Conservation (phyloP, 2,888 invertebrate genomes). For the Acleris cristana region DNA sequence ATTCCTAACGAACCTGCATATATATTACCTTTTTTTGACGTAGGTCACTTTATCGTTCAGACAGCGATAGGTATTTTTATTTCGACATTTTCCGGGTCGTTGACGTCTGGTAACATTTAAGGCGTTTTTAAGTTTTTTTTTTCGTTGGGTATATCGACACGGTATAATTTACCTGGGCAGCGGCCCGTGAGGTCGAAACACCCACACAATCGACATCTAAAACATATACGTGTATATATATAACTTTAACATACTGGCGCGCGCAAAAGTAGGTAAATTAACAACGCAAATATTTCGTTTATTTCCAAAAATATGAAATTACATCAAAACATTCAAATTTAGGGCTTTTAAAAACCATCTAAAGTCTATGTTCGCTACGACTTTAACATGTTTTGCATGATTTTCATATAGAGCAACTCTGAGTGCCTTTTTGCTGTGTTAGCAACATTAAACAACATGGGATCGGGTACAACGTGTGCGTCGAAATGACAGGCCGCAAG, state of each 20-base stretch:
- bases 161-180: constrained; percentile 58
- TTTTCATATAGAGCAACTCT: too few species aligned
- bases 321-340: too few species aligned
- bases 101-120: constrained; percentile 41
- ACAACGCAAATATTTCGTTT: neutral
- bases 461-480: too few species aligned
- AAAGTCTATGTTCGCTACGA: too few species aligned
- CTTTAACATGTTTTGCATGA: too few species aligned
- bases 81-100: constrained; percentile 49
- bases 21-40: constrained; percentile 13
- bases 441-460: too few species aligned
- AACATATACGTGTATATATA: constrained; percentile 35
- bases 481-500: too few species aligned
- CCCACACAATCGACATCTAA: constrained; percentile 50
- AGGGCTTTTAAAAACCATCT: too few species aligned
- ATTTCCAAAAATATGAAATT: neutral
- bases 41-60: constrained; percentile 17
- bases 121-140: constrained; percentile 48
- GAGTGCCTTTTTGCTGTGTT: too few species aligned
- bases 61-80: constrained; percentile 18
- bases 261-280: constrained; percentile 42
- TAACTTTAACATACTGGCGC: constrained; percentile 48
- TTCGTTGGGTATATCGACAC: constrained; percentile 52
- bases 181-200: constrained; percentile 56
- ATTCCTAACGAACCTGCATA: constrained; percentile 7